Evolutionary conservation across 2,797 vertebrate genomes (phyloP).

Genomic region (Graptemys geographica): DNA sequence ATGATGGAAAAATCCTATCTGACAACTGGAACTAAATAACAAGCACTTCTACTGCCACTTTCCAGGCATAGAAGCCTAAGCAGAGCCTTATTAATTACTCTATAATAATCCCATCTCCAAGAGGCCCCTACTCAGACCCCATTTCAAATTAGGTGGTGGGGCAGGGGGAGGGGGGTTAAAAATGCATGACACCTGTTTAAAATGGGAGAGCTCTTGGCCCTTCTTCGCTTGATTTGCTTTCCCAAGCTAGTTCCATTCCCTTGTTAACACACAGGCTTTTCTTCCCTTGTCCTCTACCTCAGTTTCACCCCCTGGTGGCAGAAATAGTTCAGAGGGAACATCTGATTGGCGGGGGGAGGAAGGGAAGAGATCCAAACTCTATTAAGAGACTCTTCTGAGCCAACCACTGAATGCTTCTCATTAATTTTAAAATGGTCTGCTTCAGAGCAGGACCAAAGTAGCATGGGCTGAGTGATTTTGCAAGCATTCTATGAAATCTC

Average conservation of each 20-base stretch:
- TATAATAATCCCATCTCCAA: background rate
- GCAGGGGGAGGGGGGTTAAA: background rate
- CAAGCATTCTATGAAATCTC: constrained; percentile 13
- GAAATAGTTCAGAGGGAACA: background rate
- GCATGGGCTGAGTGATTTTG: background rate
- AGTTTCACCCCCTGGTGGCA: background rate
- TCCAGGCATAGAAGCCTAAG: background rate
- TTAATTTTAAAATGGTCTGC: constrained; percentile 47
- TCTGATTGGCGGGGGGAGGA: background rate
- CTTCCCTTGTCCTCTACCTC: background rate
- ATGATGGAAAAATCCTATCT: constrained; percentile 27
- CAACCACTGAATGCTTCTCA: constrained; percentile 20
- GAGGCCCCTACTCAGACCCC: background rate
- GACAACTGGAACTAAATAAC: constrained; percentile 44
- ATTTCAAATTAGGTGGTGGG: background rate
- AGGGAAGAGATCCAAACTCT: constrained; percentile 52
- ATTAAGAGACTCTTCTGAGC: constrained; percentile 51
- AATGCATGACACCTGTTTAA: background rate
- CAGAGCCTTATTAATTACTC: constrained; percentile 1
- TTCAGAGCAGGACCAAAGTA: background rate
- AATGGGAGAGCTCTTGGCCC: background rate
- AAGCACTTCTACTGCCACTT: background rate
- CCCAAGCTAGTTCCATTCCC: background rate
- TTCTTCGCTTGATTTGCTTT: background rate
- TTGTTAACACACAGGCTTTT: background rate